Evolutionary conservation across 2,888 invertebrate genomes (phyloP).

Genomic region (Cosmia pyralina): DNA sequence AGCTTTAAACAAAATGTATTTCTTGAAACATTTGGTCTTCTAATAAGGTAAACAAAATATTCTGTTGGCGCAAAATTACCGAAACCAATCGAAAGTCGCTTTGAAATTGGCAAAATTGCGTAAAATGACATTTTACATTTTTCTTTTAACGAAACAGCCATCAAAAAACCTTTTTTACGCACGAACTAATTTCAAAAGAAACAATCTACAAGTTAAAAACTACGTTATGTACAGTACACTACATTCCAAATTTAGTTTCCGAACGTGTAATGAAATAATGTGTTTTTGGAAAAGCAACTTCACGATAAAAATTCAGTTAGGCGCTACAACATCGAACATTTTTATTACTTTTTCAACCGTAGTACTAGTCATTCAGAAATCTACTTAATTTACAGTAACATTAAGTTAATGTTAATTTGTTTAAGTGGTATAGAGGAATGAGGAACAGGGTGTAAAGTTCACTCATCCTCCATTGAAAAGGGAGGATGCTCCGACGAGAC

Average conservation of each 20-base stretch:
- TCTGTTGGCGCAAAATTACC: neutral
- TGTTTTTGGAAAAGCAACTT: neutral
- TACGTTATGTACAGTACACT: neutral
- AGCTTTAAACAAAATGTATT: neutral
- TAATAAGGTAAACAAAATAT: neutral
- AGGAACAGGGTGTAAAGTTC: too few species aligned
- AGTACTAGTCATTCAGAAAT: neutral
- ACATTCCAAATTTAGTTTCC: neutral
- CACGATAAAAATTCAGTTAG: neutral
- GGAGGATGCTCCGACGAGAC: too few species aligned
- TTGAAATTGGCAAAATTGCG: conserved; percentile 15
- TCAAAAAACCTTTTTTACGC: conserved; percentile 27
- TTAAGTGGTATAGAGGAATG: too few species aligned
- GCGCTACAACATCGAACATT: neutral
- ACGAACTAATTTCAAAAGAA: conserved; percentile 12
- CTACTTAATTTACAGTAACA: neutral
- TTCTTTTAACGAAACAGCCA: conserved; percentile 5
- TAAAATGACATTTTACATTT: conserved; percentile 20
- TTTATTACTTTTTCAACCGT: neutral
- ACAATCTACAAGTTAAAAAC: conserved; percentile 15
- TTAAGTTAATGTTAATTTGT: neutral
- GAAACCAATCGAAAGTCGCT: neutral
- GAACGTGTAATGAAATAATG: too few species aligned
- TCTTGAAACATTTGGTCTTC: neutral
- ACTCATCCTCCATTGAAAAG: too few species aligned